phyloP scores from a whole-genome alignment of 30 jellyfish, hydroid and myxozoan species.

The Aurelia coerulea region DNA sequence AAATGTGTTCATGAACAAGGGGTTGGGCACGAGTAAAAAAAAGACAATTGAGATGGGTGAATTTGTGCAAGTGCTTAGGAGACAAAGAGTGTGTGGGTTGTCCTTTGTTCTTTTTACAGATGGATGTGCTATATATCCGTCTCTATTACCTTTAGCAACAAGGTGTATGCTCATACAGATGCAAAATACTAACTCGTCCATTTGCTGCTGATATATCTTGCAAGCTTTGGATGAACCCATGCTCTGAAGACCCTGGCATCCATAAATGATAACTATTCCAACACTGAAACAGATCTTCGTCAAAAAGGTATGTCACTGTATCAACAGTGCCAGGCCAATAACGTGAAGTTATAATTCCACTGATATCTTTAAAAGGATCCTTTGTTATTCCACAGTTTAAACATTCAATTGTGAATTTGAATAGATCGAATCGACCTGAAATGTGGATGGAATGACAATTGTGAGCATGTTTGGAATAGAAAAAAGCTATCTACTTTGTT shows the following conservation, averaged over 20 bases:
- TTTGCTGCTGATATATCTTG: background rate
- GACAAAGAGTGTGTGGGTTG: too few species aligned
- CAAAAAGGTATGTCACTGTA: background rate
- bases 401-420: background rate
- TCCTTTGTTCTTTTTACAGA: too few species aligned
- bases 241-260: constrained; percentile 6
- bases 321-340: constrained; percentile 8
- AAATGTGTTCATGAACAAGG: too few species aligned
- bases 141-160: too few species aligned
- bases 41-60: too few species aligned
- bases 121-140: too few species aligned
- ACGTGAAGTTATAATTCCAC: background rate
- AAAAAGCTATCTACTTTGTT: too few species aligned
- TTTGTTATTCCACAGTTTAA: background rate
- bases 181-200: background rate
- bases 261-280: too few species aligned
- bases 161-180: background rate
- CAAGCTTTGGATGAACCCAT: background rate
- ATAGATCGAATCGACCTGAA: constrained; percentile 6
- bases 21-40: too few species aligned
- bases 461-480: too few species aligned
- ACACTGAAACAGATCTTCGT: background rate
- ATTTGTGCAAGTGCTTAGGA: too few species aligned
- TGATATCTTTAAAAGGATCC: background rate
- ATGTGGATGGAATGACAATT: background rate